Percentiles rank a stretch among this genome's conserved stretches.
These are phyloP conservation scores for Cremastobaeus sp. DNA, from an alignment of 2,888 invertebrate species.

Conservation along the genomic window DNA sequence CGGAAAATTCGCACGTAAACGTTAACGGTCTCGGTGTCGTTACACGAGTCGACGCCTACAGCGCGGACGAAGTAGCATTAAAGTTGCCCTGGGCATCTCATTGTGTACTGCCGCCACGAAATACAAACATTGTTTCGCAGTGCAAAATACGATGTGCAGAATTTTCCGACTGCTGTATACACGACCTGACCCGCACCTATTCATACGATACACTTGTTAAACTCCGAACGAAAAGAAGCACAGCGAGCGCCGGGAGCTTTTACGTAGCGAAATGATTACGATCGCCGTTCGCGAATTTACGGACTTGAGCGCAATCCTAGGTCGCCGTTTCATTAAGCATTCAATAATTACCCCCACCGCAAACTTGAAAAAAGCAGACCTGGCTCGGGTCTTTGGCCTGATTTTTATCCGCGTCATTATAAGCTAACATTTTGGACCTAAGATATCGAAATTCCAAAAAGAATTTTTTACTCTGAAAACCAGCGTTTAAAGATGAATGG, in stretches of 20 bases:
- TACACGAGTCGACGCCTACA: constrained; percentile 58
- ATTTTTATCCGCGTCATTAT: too few relatives aligned
- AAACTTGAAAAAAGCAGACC: too few relatives aligned
- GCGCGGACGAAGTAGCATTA: constrained; percentile 56
- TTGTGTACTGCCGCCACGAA: constrained; percentile 57
- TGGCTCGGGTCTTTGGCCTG: too few relatives aligned
- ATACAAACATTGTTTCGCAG: constrained; percentile 58
- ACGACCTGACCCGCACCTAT: constrained; percentile 37
- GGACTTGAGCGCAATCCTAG: constrained; percentile 12
- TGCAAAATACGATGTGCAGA: constrained; percentile 54
- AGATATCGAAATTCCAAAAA: too few relatives aligned
- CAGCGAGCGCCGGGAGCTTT: constrained; percentile 45
- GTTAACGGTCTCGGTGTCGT: constrained; percentile 57
- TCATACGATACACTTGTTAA: constrained; percentile 56
- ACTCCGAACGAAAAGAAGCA: constrained; percentile 47
- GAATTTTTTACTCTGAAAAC: too few relatives aligned
- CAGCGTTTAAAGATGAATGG: too few relatives aligned
- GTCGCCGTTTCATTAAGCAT: constrained; percentile 45
- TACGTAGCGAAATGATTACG: constrained; percentile 35
- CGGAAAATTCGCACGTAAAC: constrained; percentile 58
- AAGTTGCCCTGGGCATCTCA: constrained; percentile 61
- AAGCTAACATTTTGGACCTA: too few relatives aligned
- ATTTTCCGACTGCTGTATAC: constrained; percentile 51
- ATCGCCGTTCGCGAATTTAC: constrained; percentile 16
- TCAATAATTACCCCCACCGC: too few relatives aligned